A percentile compares a stretch with the other conserved stretches of the same genome.
Conservation (phyloP, 2,888 invertebrate species). For the Horisme vitalbata region DNA sequence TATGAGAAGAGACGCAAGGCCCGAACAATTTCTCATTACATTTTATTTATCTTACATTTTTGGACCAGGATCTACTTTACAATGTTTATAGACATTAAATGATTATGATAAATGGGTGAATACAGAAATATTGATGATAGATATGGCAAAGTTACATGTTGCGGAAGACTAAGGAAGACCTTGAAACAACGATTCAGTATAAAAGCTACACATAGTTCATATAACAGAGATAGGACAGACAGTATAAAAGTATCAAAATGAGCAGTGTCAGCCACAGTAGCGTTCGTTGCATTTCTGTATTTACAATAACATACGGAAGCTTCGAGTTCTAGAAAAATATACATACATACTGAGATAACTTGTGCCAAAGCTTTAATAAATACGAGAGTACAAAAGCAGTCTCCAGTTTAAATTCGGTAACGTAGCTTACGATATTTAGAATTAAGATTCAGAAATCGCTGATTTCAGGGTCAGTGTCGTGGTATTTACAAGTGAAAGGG, state of each 20-base stretch:
- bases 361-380: constrained; percentile 75
- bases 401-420: constrained; percentile 84
- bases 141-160: constrained; percentile 33
- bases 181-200: constrained; percentile 33
- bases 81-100: constrained; percentile 15
- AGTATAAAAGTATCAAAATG: constrained; percentile 81
- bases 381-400: constrained; percentile 83
- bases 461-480: constrained; percentile 87
- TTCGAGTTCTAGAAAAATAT: constrained; percentile 73
- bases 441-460: constrained; percentile 81
- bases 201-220: constrained; percentile 32
- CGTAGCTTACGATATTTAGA: constrained; percentile 74
- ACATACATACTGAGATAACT: constrained; percentile 71
- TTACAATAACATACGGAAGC: constrained; percentile 63
- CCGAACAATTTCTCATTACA: neutral
- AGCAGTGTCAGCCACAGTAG: constrained; percentile 56
- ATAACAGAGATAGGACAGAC: constrained; percentile 42
- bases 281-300: constrained; percentile 60
- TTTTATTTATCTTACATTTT: constrained; percentile 11
- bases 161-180: constrained; percentile 78
- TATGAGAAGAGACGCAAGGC: neutral
- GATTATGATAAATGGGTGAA: constrained; percentile 22
- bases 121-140: constrained; percentile 27
- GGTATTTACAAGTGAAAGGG: constrained; percentile 90
- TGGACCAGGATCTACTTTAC: constrained; percentile 15